Base-by-base conservation (phyloP, 2,888 invertebrate species). In the Acrobasis consociella region DNA sequence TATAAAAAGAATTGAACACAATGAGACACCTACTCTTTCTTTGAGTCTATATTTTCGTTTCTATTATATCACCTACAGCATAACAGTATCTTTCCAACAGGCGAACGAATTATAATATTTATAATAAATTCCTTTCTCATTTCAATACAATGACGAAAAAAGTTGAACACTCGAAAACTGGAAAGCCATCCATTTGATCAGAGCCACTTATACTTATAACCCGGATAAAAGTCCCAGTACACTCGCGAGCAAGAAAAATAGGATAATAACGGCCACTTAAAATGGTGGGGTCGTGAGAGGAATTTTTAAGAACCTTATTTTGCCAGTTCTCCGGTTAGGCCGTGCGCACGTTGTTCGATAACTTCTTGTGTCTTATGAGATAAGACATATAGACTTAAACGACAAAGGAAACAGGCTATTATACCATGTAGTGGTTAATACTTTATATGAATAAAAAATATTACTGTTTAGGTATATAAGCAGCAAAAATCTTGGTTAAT, bases 261-360 rank as follows among this genome's bases (percentile, higher is more conserved):
- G 77, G 76, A 82, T 82, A 81, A 82, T 84, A 84, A 82, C 78
- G 77, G 78, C 78, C 82, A 78, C 83, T 83, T 80, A 79, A 74
- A 80, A 79, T 77, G 75, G 78, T 69, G 72, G 72, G 73, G 68
- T 69, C 81, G 83, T 81, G 82, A 72, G 75, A 55, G 64, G 85
- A 85, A 82, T 85, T 71, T 72, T 71, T 74, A 80, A 80, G 77
- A 73, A 72, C 72, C 75, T 78, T 73, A 76, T 71, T 71, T 71
- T 66, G 66, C 65, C 66, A 64, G 60, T 56, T 60, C 56, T 53
- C 42, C 31, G 31, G 39, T 55, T 55, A 53, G 53, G 37, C 37
- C 1, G 15, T 31, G 9, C 37, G n/a, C n/a, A 53, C 9, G 9
- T 2, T 53, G 37, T 3, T 5, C 1, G 16, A 39, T 10, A 11